Evolutionary conservation across 2,113 vertebrate genomes (phyloP), one percentile per base, ranked within the genome.

Genomic region (Opisthocomus hoazin): DNA sequence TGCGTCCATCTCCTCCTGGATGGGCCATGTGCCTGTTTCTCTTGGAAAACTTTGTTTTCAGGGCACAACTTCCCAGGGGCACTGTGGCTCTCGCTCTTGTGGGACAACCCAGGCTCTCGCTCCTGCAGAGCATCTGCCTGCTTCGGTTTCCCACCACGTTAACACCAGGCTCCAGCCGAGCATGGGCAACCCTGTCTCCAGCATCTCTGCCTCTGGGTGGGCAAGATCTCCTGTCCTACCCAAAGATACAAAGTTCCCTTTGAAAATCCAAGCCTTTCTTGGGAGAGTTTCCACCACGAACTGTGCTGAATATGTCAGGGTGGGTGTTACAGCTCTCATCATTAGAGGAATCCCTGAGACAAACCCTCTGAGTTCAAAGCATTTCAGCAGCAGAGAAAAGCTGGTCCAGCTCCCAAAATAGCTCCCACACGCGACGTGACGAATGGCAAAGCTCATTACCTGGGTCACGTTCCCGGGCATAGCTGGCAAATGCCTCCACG

Each of bases 381-480:
- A 2, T 61, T 76, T 56, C 74, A 53, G 65, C 57, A 46, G 53
- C 5, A 4, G 57, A 75, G 29, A 19, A 68, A 82, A 91, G 85
- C 87, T 73, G 37, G 60, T 85, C 73, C 6, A 6, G 30, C 57
- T 96, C 82, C 82, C 78, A 79, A 12, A 94, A 85, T 12, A 93
- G 23, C 85, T 95, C 34, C 82, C 0, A 7, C 87, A 71, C 2
- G 0, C 0, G 1, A 53, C 0, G 2, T 20, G 8, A 8, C 4
- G 1, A 76, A 73, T 56, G 85, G 48, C 89, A 94, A 89, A 95
- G 84, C 93, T 94, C 79, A 66, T 96, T 93, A 88, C 79, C 54
- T 60, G 64, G 77, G 80, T 94, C 81, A 53, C 0, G 1, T 96
- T 96, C 94, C 34, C 23, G 26, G 83, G 54, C 3, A 0, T 11